Base-by-base conservation (phyloP, 2,797 vertebrate species). In the Zalophus californianus region DNA sequence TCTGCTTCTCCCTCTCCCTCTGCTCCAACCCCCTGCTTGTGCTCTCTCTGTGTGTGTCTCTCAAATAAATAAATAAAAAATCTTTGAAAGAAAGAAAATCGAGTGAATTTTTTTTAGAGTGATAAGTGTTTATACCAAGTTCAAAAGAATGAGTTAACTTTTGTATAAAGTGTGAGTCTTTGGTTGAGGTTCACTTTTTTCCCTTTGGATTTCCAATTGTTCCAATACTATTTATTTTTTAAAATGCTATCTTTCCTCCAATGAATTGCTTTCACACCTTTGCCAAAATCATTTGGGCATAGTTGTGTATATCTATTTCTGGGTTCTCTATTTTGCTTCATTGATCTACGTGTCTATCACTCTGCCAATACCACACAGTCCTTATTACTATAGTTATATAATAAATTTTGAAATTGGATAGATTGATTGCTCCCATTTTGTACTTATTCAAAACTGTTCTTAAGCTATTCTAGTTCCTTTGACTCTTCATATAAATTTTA, bases 261-360 rank as follows among this genome's bases (percentile, higher is more conserved):
- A 2, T 73, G 44, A 92, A 83, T 73, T 97, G 86, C 32, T 92
- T 96, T 90, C 52, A 11, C 41, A 90, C 80, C 29, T 96, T 78
- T 96, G 54, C 68, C 72, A 68, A 82, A 77, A 78, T 94, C 75
- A 83, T 18, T 83, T 96, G 68, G n/a, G 54, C 5, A 64, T 82
- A 66, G 94, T 88, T 88, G 78, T 95, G 5, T 90, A 73, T 85
- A 62, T 58, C 79, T 96, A 58, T 92, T 91, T 94, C 32, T 56
- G 64, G 56, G 12, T 88, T 94, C 50, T 94, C 18, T 78, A 25
- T 83, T 91, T 52, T 86, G 66, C 38, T 58, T 58, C 86, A 96
- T 90, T 86, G 85, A 94, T 95, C 68, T 91, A 68, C 86, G 16
- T 82, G 44, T 95, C 73, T 96, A 56, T 86, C 73, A 94, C 66